These are phyloP conservation scores for Drosophila parabipectinata DNA, from an alignment of 1,140 invertebrate species.

Conservation along the genomic window DNA sequence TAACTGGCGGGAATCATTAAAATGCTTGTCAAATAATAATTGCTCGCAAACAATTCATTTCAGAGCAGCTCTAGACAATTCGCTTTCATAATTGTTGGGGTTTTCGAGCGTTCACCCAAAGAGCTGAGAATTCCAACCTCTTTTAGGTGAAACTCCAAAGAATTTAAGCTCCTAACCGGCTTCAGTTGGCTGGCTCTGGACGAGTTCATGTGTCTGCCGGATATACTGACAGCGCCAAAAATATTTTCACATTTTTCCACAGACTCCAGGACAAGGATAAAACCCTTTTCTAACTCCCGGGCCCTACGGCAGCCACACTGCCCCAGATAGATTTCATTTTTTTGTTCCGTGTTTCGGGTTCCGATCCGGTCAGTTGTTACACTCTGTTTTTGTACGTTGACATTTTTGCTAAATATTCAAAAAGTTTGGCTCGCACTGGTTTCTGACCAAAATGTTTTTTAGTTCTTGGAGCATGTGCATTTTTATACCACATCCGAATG, in stretches of 20 bases:
- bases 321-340: constrained; percentile 28
- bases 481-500: constrained; percentile 45
- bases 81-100: constrained; percentile 24
- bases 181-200: constrained; percentile 40
- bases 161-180: constrained; percentile 9
- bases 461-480: constrained; percentile 7
- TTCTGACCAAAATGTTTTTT: constrained; percentile 44
- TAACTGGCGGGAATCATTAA: constrained; percentile 73
- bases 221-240: constrained; percentile 60
- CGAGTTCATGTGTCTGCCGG: constrained; percentile 72
- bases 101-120: constrained; percentile 2
- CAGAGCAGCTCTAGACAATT: constrained; percentile 26
- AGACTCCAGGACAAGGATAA: constrained; percentile 28
- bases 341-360: constrained; percentile 34
- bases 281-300: neutral
- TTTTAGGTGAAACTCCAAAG: neutral
- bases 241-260: constrained; percentile 67
- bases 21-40: constrained; percentile 79
- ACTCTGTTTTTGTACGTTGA: constrained; percentile 16
- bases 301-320: constrained; percentile 36
- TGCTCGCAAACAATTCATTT: constrained; percentile 59
- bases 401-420: constrained; percentile 71
- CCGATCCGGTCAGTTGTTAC: constrained; percentile 48
- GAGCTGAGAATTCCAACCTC: neutral
- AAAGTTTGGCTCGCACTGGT: constrained; percentile 50